phyloP scores from a whole-genome alignment of 2,113 vertebrate genomes.

The Cromileptes altivelis region DNA sequence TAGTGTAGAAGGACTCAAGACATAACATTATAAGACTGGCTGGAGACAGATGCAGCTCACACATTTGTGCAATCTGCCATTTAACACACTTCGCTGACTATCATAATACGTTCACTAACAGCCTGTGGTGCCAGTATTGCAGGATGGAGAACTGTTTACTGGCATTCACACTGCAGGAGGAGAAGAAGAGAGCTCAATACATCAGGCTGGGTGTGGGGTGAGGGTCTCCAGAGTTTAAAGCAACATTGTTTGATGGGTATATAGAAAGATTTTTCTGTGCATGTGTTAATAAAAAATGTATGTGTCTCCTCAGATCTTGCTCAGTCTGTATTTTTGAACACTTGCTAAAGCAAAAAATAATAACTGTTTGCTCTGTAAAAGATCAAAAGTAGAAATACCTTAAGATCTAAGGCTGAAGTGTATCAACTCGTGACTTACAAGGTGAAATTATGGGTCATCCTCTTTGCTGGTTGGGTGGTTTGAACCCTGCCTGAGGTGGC shows the following conservation, averaged over 20 bases:
- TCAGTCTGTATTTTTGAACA: neutral
- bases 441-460: constrained; percentile 8
- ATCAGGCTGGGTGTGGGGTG: neutral
- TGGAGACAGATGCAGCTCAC: constrained; percentile 15
- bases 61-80: constrained; percentile 34
- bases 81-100: constrained; percentile 3
- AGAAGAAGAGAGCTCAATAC: constrained; percentile 6
- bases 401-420: neutral
- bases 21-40: neutral
- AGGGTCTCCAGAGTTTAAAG: neutral
- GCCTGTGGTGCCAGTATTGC: constrained; percentile 18
- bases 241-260: neutral
- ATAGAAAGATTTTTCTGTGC: neutral
- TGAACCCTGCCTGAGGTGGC: neutral
- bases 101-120: constrained; percentile 7
- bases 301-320: neutral
- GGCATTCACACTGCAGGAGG: constrained; percentile 31
- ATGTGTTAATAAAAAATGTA: neutral
- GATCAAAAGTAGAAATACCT: neutral
- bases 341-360: neutral
- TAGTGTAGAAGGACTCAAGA: neutral
- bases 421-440: neutral
- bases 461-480: constrained; percentile 7
- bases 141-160: constrained; percentile 14
- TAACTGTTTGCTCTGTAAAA: neutral